These are phyloP conservation scores for Myiopsitta monachus DNA, from an alignment of 2,113 vertebrate species.

Conservation along the genomic window DNA sequence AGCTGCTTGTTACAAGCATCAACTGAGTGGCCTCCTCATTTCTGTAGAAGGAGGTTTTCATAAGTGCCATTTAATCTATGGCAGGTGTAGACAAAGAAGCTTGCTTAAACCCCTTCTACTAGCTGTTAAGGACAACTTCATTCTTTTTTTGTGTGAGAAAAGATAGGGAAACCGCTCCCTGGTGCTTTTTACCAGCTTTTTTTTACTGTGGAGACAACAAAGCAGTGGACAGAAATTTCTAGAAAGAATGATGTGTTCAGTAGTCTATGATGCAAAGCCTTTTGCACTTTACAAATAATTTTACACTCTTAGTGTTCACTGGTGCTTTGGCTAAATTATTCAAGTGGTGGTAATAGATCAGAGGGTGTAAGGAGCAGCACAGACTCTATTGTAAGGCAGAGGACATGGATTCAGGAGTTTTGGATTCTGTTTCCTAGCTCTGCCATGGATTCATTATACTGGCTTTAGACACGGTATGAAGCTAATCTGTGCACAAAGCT, in stretches of 20 bases:
- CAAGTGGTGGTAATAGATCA: background rate
- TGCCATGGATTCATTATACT: background rate
- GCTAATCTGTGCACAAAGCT: background rate
- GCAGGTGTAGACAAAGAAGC: background rate
- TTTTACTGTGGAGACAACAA: background rate
- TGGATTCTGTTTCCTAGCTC: background rate
- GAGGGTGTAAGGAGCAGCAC: background rate
- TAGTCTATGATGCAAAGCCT: background rate
- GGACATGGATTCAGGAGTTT: background rate
- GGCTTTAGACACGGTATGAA: background rate
- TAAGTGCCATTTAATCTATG: background rate
- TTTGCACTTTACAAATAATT: background rate
- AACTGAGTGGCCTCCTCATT: background rate
- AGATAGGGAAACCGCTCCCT: background rate
- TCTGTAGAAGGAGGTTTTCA: background rate
- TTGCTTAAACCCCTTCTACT: background rate
- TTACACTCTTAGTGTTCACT: background rate
- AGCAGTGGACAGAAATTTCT: background rate
- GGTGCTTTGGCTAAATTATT: background rate
- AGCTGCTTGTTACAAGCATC: background rate
- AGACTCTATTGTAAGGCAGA: background rate
- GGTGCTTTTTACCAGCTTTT: background rate
- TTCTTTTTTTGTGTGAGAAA: background rate
- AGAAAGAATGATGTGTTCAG: rapidly evolving
- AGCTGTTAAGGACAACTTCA: background rate